Evolutionary conservation across 2,113 vertebrate species (phyloP), one percentile per base, ranked within the genome.

Genomic region (Otus sunia): DNA sequence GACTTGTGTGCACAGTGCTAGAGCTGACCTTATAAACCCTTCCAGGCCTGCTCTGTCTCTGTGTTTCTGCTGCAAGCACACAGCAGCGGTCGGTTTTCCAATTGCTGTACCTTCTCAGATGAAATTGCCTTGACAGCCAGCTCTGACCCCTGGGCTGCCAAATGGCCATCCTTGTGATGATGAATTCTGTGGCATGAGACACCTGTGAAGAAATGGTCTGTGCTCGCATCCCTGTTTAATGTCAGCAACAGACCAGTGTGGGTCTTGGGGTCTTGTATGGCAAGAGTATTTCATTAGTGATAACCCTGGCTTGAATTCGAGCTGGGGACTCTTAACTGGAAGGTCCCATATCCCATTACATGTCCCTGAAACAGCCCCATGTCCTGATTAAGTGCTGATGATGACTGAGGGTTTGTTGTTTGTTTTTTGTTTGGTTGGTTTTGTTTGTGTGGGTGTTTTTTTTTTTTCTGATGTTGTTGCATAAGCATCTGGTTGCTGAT

Each of bases 401-500:
- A 95, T 96, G 67, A 67, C 47, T 52, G 26, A 17, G 45, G 45
- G 45, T 47, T 47, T 47, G 45, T 47, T 47, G 45, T 21, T 47
- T 47, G 18, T 21, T 47, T 47, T 47, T 47, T 47, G 45, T n/a
- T n/a, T n/a, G n/a, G n/a, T n/a, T n/a, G 20, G 20, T 18, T 47
- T 41, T 43, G 83, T 43, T 86, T 26, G n/a, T n/a, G n/a, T n/a
- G n/a, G n/a, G n/a, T n/a, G n/a, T 72, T 16, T 77, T 81, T 49
- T 74, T 68, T 76, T 63, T 37, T 23, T 55, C 64, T n/a, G 23
- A 80, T 67, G 30, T 64, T 95, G 58, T 88, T 97, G 88, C 55
- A 45, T 92, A 95, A 89, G 72, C 59, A 58, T 92, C 85, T 97
- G 60, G 62, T 95, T 86, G 71, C 56, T 92, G 71, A 81, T 95